Base-by-base conservation (phyloP, 2,797 vertebrate species). In the Paratrypauchen microcephalus region DNA sequence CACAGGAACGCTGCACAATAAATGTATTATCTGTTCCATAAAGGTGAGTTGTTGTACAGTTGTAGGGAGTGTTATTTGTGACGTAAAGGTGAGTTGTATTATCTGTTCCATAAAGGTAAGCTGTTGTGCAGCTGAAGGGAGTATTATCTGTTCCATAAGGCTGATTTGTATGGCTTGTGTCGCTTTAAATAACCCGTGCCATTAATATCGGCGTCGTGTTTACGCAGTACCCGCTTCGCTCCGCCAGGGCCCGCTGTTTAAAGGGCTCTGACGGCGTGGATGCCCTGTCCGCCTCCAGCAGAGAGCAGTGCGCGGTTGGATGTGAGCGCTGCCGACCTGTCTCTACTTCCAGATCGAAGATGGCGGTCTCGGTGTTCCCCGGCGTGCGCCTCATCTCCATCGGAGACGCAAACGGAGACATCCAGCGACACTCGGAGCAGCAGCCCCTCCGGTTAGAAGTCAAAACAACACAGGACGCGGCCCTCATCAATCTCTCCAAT, bases 331-430 rank as follows among this genome's bases (percentile, higher is more conserved):
- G 74, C 75, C 70, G 83, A 88, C 76, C 85, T 84, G 86, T 85
- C 86, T 90, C 84, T 86, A 89, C 86, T 89, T 88, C 90, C 86
- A 94, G 89, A 92, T 92, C 91, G 92, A 97, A 96, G 93, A 96
- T 97, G 95, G 93, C 95, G 90, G 95, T 96, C 95, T 96, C 96
- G 80, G 95, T 97, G 93, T 97, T 96, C 88, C 91, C 93, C 89
- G 95, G 96, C 94, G 95, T 97, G 95, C 95, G 97, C 90, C 96
- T 98, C 85, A 95, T 97, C 86, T 96, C 96, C 74, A 96, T 97
- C 80, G 96, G 96, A 92, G 97, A 98, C 92, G 96, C 95, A 65
- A 98, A 98, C 74, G 96, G 97, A 92, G 97, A 97, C 89, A 97
- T 98, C 80, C 97, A 98, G 92, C 92, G 97, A 78, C 96, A 97